A percentile compares a stretch with the other conserved stretches of the same genome.
phyloP scores from a whole-genome alignment of 2,888 invertebrate species.

The Limnephilus rhombicus region DNA sequence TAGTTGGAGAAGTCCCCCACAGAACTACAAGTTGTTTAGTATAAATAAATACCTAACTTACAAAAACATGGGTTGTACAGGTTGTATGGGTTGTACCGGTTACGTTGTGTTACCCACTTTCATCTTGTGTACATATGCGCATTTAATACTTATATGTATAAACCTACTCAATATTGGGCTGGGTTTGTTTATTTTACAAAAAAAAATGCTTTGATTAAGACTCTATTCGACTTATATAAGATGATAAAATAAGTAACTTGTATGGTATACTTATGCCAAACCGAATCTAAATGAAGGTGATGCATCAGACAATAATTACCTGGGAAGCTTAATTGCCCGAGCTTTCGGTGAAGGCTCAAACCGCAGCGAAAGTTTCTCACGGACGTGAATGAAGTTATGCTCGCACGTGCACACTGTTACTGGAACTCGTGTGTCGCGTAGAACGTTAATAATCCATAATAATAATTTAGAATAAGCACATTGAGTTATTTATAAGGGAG shows the following conservation, averaged over 20 bases:
- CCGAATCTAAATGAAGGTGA: not conserved
- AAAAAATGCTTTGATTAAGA: no score
- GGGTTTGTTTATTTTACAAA: no score
- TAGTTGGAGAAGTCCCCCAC: no score
- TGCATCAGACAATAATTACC: not conserved
- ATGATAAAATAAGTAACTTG: not conserved
- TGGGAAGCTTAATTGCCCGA: not conserved
- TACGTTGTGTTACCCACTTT: no score
- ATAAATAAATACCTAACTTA: no score
- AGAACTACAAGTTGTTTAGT: no score
- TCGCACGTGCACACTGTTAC: not conserved
- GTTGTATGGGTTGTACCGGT: no score
- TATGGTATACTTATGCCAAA: not conserved
- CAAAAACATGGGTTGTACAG: no score
- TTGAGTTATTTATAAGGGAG: not conserved
- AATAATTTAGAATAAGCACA: not conserved
- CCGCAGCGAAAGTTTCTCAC: not conserved
- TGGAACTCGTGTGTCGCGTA: not conserved
- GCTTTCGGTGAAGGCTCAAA: not conserved
- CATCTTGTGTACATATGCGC: no score
- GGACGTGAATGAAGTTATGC: not conserved
- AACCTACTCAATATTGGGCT: no score
- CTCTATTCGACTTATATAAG: no score
- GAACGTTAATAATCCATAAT: not conserved
- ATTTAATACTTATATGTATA: no score